Conservation (phyloP, 2,113 vertebrate genomes). For the Taurulus bubalis region DNA sequence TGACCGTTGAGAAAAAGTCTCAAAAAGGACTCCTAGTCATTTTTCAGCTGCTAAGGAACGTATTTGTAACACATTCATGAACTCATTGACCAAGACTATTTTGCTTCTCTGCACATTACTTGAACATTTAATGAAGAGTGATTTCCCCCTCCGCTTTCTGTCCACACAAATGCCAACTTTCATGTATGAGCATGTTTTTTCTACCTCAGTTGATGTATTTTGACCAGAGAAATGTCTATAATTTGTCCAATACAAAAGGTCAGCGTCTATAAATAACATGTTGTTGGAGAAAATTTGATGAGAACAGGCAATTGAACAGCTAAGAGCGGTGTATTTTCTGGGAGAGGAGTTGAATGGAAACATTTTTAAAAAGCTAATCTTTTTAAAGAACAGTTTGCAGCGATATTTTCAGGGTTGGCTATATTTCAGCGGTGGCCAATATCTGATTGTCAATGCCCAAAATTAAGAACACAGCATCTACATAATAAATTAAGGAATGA, state of each 20-base stretch:
- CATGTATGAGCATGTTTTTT: neutral
- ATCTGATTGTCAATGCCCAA: neutral
- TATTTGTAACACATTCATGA: neutral
- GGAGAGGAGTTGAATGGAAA: neutral
- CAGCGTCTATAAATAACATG: slow-evolving; percentile 22
- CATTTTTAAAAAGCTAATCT: neutral
- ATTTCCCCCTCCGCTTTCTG: neutral
- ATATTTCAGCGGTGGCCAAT: neutral
- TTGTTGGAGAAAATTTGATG: neutral
- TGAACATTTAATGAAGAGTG: neutral
- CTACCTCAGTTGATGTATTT: slow-evolving; percentile 1
- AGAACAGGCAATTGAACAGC: neutral
- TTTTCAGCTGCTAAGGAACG: neutral
- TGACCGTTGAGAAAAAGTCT: neutral
- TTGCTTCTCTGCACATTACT: neutral
- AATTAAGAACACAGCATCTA: slow-evolving; percentile 7
- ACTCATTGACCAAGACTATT: neutral
- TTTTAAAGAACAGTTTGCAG: slow-evolving; percentile 1
- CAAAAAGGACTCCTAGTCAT: neutral
- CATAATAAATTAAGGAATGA: slow-evolving; percentile 21
- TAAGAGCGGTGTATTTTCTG: neutral
- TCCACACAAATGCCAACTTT: slow-evolving; percentile 24
- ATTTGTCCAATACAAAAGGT: slow-evolving; percentile 40
- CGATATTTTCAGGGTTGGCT: neutral
- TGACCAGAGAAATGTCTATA: neutral